Base-by-base conservation (phyloP, 2,797 vertebrate species). In the Sebastes trivittatus region DNA sequence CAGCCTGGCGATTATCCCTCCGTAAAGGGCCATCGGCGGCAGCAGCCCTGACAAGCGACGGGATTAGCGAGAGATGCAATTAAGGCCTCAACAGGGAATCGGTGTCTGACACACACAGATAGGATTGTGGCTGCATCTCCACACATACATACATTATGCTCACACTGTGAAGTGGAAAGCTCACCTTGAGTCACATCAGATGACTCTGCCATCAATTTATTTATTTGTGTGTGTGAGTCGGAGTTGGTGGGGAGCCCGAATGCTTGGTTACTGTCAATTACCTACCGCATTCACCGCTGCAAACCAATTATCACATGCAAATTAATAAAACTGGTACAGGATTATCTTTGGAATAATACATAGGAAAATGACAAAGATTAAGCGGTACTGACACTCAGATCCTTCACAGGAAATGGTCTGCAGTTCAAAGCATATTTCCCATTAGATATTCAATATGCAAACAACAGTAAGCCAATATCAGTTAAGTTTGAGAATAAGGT, bases 21-120 rank as follows among this genome's bases (percentile, higher is more conserved):
- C 60, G 84, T 61, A 92, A 89, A 88, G 82, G 82, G 77, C 87
- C 85, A 77, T 88, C 77, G 80, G 83, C 90, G 78, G 82, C 81
- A 9, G 78, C 83, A 75, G 67, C 82, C 76, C 77, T 85, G 88
- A 94, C 93, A 92, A 90, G 90, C 77, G 42, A 62, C 68, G 30
- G 92, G 92, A 94, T 95, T 94, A 94, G 82, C 38, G 55, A 84
- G 83, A 91, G 91, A 94, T 85, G 92, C 94, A 95, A 95, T 95
- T 95, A 95, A 91, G 88, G 88, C 84, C 92, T 92, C 89, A 76
- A 84, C 88, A 67, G 93, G 90, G 89, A 93, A 89, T 86, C 81
- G 54, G 78, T 49, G 30, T 86, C 90, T 92, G 86, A 89, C 89
- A 85, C 84, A 73, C 38, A 80, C 86, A 85, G 89, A 92, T 93